Evolutionary conservation across 2,113 vertebrate species (phyloP).

Genomic region (Chrysemys picta): DNA sequence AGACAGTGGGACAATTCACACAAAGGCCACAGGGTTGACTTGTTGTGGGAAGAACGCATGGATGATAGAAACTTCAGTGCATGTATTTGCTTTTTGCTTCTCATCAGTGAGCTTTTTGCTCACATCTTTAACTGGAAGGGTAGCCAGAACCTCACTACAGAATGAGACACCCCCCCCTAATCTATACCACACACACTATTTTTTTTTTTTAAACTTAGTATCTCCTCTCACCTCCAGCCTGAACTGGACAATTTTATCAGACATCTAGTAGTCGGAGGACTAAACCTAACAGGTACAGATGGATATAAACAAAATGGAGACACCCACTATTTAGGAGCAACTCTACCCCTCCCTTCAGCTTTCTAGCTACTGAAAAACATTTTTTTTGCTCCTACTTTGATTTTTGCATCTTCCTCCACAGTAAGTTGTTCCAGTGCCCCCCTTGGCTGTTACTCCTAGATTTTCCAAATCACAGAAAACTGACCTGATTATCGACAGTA

Average conservation of each 20-base stretch:
- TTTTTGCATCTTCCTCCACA: background rate
- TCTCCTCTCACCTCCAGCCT: background rate
- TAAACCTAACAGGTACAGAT: background rate
- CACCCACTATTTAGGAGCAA: background rate
- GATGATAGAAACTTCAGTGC: background rate
- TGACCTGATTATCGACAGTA: background rate
- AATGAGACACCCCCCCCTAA: background rate
- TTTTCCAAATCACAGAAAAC: background rate
- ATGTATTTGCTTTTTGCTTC: background rate
- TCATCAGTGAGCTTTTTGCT: background rate
- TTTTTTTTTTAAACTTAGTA: background rate
- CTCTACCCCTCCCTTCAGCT: background rate
- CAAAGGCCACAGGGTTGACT: background rate
- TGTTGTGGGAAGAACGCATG: background rate
- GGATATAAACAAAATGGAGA: background rate
- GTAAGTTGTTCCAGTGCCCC: background rate
- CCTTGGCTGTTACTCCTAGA: background rate
- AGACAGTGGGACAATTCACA: background rate
- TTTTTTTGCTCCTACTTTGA: background rate
- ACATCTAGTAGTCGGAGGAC: background rate
- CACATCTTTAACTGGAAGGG: background rate
- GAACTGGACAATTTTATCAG: background rate
- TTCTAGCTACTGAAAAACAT: background rate
- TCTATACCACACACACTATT: background rate
- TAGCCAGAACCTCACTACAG: background rate